phyloP scores from a whole-genome alignment of 53 echinoderm and acorn worm genomes.

The Holothuria scabra region DNA sequence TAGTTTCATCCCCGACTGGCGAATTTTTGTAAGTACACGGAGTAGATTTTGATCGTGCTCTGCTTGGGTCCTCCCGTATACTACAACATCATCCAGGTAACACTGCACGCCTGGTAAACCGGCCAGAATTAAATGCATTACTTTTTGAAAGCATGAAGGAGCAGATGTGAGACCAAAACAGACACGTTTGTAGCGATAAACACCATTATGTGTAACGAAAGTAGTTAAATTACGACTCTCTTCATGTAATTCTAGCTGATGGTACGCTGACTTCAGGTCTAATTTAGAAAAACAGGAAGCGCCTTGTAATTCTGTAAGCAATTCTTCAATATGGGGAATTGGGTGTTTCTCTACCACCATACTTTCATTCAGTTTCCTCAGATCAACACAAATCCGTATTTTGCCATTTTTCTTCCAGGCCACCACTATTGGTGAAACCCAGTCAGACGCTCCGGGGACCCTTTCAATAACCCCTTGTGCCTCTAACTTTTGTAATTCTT shows the following conservation, averaged over 20 bases:
- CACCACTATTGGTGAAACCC: no score
- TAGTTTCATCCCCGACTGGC: neutral
- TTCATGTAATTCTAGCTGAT: slow-evolving; percentile 63
- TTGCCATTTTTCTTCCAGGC: no score
- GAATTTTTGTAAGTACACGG: neutral
- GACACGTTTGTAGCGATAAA: slow-evolving; percentile 62
- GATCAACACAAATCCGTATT: slow-evolving; percentile 59
- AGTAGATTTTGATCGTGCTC: neutral
- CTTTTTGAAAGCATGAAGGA: slow-evolving; percentile 65
- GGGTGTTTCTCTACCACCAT: no score
- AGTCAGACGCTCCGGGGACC: no score
- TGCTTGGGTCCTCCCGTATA: slow-evolving; percentile 49
- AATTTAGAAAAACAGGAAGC: slow-evolving; percentile 66
- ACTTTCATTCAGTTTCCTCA: slow-evolving; percentile 67
- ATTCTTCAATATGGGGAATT: no score
- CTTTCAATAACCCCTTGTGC: no score
- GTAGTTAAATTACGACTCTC: slow-evolving; percentile 45
- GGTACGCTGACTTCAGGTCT: slow-evolving; percentile 68
- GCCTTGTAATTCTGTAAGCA: slow-evolving; percentile 60
- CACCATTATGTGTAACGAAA: slow-evolving; percentile 67
- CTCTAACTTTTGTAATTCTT: no score
- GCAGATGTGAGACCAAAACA: slow-evolving; percentile 62
- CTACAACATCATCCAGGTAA: slow-evolving; percentile 54
- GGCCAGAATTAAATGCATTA: slow-evolving; percentile 53
- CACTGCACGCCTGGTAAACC: slow-evolving; percentile 31